A percentile compares a stretch with the other conserved stretches of the same genome.
phyloP scores from a whole-genome alignment of 2,113 vertebrate genomes.

The Nanorana parkeri region DNA sequence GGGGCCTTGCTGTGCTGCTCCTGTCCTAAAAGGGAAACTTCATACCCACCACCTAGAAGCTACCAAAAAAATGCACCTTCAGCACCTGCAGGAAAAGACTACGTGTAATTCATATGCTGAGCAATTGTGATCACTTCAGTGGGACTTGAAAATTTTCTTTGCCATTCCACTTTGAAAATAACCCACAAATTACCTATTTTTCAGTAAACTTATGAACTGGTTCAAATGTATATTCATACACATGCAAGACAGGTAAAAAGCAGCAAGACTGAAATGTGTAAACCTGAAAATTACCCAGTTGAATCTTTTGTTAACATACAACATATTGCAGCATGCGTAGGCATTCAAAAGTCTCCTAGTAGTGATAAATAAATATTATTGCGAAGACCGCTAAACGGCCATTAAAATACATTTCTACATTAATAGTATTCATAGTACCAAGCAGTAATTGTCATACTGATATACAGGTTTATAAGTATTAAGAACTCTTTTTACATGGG shows the following conservation, averaged over 20 bases:
- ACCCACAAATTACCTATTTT: constrained; percentile 2
- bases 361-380: not conserved
- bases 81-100: constrained; percentile 75
- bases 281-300: no score
- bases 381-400: not conserved
- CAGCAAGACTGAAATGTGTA: no score
- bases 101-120: constrained; percentile 76
- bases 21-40: constrained; percentile 72
- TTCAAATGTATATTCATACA: not conserved
- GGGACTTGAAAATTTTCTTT: constrained; percentile 11
- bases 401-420: constrained; percentile 17
- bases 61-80: constrained; percentile 73
- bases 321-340: no score
- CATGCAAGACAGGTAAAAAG: not conserved
- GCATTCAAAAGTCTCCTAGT: not conserved
- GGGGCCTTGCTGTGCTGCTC: constrained; percentile 83
- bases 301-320: no score
- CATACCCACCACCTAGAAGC: constrained; percentile 70
- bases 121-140: constrained; percentile 17
- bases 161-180: not conserved
- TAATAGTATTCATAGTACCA: not conserved
- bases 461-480: constrained; percentile 5
- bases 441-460: not conserved
- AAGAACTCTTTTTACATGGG: constrained; percentile 6
- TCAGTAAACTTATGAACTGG: not conserved